phyloP scores from a whole-genome alignment of 2,888 invertebrate species.

The Ypsolopha sequella region DNA sequence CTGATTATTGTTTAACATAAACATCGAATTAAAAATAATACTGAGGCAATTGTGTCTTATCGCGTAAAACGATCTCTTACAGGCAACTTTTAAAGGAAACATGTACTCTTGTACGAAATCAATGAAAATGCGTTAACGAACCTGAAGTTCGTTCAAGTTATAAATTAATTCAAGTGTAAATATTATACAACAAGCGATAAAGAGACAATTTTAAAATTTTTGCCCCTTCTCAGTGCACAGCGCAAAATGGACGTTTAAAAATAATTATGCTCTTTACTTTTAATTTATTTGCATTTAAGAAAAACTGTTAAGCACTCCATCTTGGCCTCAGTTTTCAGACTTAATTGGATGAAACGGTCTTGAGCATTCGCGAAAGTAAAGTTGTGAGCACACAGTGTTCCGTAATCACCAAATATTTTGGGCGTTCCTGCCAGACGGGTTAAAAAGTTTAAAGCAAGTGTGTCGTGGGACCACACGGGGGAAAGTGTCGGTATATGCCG shows the following conservation, averaged over 20 bases:
- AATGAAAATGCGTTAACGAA: too few relatives aligned
- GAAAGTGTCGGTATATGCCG: slow-evolving; percentile 51
- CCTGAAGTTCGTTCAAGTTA: background rate
- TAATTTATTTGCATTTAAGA: background rate
- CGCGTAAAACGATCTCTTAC: too few relatives aligned
- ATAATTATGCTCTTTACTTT: background rate
- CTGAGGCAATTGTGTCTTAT: too few relatives aligned
- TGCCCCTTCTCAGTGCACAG: background rate
- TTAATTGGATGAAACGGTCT: slow-evolving; percentile 10
- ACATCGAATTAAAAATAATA: too few relatives aligned
- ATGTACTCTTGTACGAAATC: too few relatives aligned
- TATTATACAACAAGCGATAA: background rate
- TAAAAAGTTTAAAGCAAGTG: slow-evolving; percentile 29
- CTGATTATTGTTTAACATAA: too few relatives aligned
- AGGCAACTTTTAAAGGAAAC: too few relatives aligned
- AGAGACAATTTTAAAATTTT: background rate
- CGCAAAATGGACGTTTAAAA: background rate
- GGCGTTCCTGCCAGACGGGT: slow-evolving; percentile 57
- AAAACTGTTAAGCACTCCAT: background rate
- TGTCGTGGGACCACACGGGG: slow-evolving; percentile 57
- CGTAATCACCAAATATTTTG: slow-evolving; percentile 54
- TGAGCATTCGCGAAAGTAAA: slow-evolving; percentile 13
- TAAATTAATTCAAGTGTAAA: background rate
- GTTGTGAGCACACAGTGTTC: slow-evolving; percentile 30
- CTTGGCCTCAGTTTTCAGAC: slow-evolving; percentile 2